phyloP scores from a whole-genome alignment of 2,888 invertebrate species.

The Nomada lathburiana region DNA sequence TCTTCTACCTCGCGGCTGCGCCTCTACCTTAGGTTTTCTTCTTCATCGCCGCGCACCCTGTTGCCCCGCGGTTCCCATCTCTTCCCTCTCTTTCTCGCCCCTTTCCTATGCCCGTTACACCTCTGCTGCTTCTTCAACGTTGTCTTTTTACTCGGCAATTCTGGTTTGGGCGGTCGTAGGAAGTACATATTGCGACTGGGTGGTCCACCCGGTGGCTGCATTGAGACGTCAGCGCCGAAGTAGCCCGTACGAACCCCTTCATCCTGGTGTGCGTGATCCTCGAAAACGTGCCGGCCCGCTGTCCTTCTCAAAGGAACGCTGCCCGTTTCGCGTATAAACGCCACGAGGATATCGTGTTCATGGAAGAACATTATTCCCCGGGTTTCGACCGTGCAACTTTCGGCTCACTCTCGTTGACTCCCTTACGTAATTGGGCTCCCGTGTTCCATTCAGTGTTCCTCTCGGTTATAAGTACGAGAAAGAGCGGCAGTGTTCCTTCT shows the following conservation, averaged over 20 bases:
- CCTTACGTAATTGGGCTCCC: constrained; percentile 44
- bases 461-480: background rate
- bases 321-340: constrained; percentile 55
- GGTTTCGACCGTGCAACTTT: constrained; percentile 32
- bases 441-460: background rate
- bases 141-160: constrained; percentile 70
- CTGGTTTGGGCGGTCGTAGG: constrained; percentile 76
- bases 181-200: constrained; percentile 72
- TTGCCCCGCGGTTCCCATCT: constrained; percentile 21
- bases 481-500: background rate
- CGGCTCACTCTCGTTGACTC: constrained; percentile 20
- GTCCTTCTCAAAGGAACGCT: constrained; percentile 44
- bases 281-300: constrained; percentile 40
- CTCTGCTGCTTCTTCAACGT: background rate
- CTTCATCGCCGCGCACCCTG: constrained; percentile 20
- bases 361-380: constrained; percentile 43
- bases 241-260: constrained; percentile 67
- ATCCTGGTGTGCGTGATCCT: constrained; percentile 62
- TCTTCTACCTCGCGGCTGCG: constrained; percentile 44
- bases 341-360: constrained; percentile 41
- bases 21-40: constrained; percentile 27
- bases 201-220: constrained; percentile 77
- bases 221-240: constrained; percentile 78
- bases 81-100: background rate
- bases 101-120: background rate